phyloP scores from a whole-genome alignment of 2,113 vertebrate genomes.

The Callipepla californica region DNA sequence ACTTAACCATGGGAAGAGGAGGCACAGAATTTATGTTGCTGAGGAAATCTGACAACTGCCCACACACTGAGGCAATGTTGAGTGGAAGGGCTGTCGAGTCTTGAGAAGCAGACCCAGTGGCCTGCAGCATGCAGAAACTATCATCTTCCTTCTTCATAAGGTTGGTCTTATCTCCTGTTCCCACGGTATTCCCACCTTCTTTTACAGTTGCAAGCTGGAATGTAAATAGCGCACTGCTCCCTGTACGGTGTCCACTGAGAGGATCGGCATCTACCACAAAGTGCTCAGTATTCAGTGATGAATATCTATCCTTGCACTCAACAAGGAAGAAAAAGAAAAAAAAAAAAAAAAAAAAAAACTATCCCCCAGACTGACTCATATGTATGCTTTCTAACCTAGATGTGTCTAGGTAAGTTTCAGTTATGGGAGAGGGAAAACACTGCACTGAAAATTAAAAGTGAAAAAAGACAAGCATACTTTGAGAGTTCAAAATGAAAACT shows the following conservation, averaged over 20 bases:
- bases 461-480: not conserved
- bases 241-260: rapidly evolving
- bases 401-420: not conserved
- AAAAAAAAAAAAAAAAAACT: rapidly evolving
- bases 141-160: not conserved
- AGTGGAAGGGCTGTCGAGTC: not conserved
- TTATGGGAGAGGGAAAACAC: not conserved
- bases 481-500: not conserved
- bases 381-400: not conserved
- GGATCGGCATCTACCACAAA: not conserved
- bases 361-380: not conserved
- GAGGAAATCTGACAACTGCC: not conserved
- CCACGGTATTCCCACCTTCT: not conserved
- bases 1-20: not conserved
- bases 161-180: not conserved
- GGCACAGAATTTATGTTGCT: rapidly evolving
- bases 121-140: not conserved
- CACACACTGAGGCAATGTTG: not conserved
- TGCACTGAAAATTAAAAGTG: not conserved
- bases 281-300: not conserved
- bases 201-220: not conserved
- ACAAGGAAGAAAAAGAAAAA: not conserved
- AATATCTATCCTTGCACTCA: not conserved
- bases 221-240: not conserved
- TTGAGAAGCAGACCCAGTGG: not conserved